These are phyloP conservation scores for Scaptomyza caliginosa DNA, from an alignment of 2,888 invertebrate genomes.

Conservation along the genomic window DNA sequence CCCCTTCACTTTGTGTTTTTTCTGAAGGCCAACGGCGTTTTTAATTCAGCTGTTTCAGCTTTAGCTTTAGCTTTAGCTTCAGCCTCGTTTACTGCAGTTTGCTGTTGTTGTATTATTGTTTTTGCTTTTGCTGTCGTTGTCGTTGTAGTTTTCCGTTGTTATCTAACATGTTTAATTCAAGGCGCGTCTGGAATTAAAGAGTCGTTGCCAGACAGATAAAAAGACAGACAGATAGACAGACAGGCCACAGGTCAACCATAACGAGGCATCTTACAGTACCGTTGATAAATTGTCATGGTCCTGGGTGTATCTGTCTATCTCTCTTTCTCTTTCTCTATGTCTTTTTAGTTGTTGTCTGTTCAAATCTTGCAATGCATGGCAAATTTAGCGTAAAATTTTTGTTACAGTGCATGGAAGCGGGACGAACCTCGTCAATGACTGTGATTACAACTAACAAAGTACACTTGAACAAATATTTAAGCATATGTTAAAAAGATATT, in stretches of 20 bases:
- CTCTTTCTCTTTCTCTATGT: neutral
- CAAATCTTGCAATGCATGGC: conserved; percentile 46
- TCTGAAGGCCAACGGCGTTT: conserved; percentile 73
- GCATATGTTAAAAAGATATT: neutral
- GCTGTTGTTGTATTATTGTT: too few relatives aligned
- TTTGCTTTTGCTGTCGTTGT: neutral
- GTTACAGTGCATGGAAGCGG: conserved; percentile 62
- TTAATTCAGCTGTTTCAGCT: conserved; percentile 44
- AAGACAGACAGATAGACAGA: neutral
- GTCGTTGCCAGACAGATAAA: conserved; percentile 11
- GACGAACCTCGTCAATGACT: conserved; percentile 48
- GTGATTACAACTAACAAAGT: conserved; percentile 52
- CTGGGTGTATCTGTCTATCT: neutral
- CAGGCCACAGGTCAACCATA: conserved; percentile 56
- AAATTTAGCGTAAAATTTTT: conserved; percentile 78
- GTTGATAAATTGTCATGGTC: conserved; percentile 58
- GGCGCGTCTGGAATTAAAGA: conserved; percentile 75
- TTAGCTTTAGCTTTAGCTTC: conserved; percentile 39
- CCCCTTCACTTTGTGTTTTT: conserved; percentile 25
- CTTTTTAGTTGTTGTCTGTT: neutral
- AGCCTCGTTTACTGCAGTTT: conserved; percentile 49
- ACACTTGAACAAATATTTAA: neutral
- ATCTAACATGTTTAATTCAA: conserved; percentile 79
- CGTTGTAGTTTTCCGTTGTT: conserved; percentile 46
- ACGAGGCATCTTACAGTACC: conserved; percentile 52